Conservation (phyloP, 2,797 vertebrate species). For the Spatula versicolor region DNA sequence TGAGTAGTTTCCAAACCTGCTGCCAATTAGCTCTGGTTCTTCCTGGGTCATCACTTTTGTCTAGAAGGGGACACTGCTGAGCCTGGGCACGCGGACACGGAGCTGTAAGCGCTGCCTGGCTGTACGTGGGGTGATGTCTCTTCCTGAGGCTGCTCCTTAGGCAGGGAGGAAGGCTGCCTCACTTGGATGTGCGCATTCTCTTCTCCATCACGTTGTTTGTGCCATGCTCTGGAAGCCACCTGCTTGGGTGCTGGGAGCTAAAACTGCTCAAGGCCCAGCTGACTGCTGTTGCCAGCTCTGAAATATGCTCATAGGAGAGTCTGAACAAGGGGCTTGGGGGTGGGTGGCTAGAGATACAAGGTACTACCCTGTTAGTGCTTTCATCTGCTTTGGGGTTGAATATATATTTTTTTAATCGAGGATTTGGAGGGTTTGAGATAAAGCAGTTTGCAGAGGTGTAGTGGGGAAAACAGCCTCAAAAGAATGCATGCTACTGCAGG, state of each 20-base stretch:
- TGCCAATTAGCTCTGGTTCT: rapidly evolving
- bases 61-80: not conserved
- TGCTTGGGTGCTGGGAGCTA: rapidly evolving
- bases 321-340: no score
- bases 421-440: not conserved
- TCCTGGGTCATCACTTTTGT: not conserved
- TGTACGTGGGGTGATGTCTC: rapidly evolving
- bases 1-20: rapidly evolving
- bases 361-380: no score
- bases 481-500: not conserved
- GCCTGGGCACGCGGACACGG: rapidly evolving
- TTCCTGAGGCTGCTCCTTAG: not conserved
- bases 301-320: no score
- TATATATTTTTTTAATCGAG: no score
- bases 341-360: rapidly evolving
- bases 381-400: not conserved
- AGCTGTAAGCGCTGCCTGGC: not conserved
- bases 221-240: not conserved
- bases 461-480: rapidly evolving
- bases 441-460: not conserved
- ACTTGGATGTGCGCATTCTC: rapidly evolving
- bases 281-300: no score
- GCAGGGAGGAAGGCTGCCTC: not conserved
- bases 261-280: not conserved
- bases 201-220: rapidly evolving